Percentiles rank a stretch among this genome's conserved stretches.
Evolutionary conservation across 2,113 vertebrate genomes (phyloP).

Genomic region (Labrus mixtus): DNA sequence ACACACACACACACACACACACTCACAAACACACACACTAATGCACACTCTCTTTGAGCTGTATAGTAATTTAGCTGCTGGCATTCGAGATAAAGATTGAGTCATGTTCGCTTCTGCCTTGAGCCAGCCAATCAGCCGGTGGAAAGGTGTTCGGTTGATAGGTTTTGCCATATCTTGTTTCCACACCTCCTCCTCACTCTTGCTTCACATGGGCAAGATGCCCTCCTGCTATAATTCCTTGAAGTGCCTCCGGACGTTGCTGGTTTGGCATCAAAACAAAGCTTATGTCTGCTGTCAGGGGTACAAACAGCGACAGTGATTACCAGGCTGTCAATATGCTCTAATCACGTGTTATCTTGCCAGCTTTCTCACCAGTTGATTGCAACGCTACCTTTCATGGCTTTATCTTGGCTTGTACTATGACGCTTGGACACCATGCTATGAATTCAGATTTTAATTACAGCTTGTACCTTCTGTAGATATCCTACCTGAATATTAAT

Average conservation of each 20-base stretch:
- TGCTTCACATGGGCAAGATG: constrained; percentile 47
- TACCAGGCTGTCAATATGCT: constrained; percentile 56
- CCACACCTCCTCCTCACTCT: constrained; percentile 57
- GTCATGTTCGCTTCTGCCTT: constrained; percentile 59
- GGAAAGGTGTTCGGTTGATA: constrained; percentile 66
- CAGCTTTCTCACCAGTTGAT: constrained; percentile 34
- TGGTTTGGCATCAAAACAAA: constrained; percentile 62
- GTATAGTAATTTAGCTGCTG: constrained; percentile 77
- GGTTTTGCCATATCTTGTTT: constrained; percentile 63
- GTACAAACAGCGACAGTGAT: constrained; percentile 46
- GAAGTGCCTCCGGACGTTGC: constrained; percentile 33
- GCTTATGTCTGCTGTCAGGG: constrained; percentile 28
- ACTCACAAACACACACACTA: constrained; percentile 12
- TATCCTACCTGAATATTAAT: constrained; percentile 9
- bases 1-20: constrained; percentile 24
- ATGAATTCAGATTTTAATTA: constrained; percentile 42
- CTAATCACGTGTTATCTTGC: constrained; percentile 35
- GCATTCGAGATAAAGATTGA: constrained; percentile 80
- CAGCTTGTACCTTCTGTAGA: constrained; percentile 15
- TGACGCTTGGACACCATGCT: constrained; percentile 33
- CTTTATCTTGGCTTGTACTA: constrained; percentile 24
- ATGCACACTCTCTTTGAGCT: constrained; percentile 64
- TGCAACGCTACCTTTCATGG: constrained; percentile 37
- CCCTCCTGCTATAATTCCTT: constrained; percentile 57
- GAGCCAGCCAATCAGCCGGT: constrained; percentile 58